phyloP scores from a whole-genome alignment of 2,888 invertebrate genomes.

The Ophraella communa region DNA sequence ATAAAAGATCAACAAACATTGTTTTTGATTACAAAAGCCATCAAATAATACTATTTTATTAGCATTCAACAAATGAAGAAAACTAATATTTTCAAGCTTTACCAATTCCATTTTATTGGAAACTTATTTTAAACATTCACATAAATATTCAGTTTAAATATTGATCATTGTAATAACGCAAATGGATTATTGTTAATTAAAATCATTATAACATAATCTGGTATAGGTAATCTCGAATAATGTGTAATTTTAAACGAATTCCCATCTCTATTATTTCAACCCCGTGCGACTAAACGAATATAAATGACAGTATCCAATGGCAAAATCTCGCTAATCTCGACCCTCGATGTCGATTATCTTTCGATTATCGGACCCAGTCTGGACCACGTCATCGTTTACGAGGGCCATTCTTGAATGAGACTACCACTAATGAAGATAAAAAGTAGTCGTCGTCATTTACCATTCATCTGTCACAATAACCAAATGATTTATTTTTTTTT shows the following conservation, averaged over 20 bases:
- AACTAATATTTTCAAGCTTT: no score
- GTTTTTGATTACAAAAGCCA: no score
- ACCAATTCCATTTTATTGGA: no score
- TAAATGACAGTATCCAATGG: slow-evolving; percentile 59
- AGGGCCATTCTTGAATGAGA: slow-evolving; percentile 22
- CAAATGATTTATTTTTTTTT: not conserved
- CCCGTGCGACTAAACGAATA: slow-evolving; percentile 54
- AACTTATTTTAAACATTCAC: no score
- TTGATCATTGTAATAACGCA: no score
- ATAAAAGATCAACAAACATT: no score
- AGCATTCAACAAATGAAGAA: no score
- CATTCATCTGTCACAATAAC: slow-evolving; percentile 10
- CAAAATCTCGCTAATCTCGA: slow-evolving; percentile 58
- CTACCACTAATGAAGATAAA: slow-evolving; percentile 29
- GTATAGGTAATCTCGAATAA: not conserved
- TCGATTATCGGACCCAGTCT: slow-evolving; percentile 54
- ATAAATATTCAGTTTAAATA: no score
- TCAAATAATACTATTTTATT: no score
- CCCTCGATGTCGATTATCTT: slow-evolving; percentile 52
- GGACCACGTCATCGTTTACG: slow-evolving; percentile 31
- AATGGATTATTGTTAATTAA: no score
- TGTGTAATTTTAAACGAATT: not conserved
- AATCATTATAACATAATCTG: not conserved
- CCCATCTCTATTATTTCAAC: slow-evolving; percentile 14
- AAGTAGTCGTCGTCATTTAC: slow-evolving; percentile 10